These are phyloP conservation scores for Pyralis farinalis DNA, from an alignment of 2,888 invertebrate species.

Conservation along the genomic window DNA sequence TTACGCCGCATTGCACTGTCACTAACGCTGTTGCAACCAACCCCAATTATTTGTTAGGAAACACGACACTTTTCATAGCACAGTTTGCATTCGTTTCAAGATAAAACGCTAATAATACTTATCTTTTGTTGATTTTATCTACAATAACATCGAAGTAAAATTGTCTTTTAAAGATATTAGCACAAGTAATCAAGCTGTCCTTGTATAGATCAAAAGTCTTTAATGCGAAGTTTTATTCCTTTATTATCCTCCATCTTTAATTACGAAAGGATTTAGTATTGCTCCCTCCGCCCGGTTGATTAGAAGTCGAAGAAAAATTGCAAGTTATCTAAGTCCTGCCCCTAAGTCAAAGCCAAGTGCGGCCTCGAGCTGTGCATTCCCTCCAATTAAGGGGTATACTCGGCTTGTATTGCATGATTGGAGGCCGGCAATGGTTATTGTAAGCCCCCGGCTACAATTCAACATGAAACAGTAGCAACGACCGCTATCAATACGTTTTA, in stretches of 20 bases:
- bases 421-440: slow-evolving; percentile 49
- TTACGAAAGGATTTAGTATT: slow-evolving; percentile 9
- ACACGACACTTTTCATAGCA: slow-evolving; percentile 7
- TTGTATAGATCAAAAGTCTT: no score
- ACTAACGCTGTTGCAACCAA: not conserved
- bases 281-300: slow-evolving; percentile 23
- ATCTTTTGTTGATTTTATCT: no score
- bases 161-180: no score
- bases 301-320: slow-evolving; percentile 41
- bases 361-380: slow-evolving; percentile 51
- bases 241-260: no score
- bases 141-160: no score
- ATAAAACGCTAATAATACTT: not conserved
- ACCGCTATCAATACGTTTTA: slow-evolving; percentile 38
- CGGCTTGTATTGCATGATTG: slow-evolving; percentile 68
- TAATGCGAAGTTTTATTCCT: no score
- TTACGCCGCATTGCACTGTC: slow-evolving; percentile 19
- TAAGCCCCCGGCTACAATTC: slow-evolving; percentile 43
- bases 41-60: not conserved
- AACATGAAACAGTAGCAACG: slow-evolving; percentile 49
- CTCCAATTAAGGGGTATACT: slow-evolving; percentile 68
- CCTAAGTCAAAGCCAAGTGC: slow-evolving; percentile 28
- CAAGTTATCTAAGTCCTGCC: slow-evolving; percentile 24
- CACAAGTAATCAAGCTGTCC: no score
- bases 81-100: slow-evolving; percentile 10